These are phyloP conservation scores for Remorina albescens DNA, from an alignment of 2,797 vertebrate species.

Conservation along the genomic window DNA sequence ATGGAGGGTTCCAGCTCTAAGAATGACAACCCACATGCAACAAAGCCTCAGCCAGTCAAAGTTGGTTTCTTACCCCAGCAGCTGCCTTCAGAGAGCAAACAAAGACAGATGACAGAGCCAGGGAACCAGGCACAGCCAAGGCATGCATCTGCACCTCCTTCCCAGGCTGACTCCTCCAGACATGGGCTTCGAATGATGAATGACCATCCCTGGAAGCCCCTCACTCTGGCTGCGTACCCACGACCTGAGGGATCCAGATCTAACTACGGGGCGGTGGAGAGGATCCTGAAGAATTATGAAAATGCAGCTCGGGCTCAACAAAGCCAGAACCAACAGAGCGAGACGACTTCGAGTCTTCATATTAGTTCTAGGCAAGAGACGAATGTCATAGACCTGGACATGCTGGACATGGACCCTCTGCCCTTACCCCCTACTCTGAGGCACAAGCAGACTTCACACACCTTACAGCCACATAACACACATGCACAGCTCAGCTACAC, in stretches of 20 bases:
- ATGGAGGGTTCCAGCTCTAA: slow-evolving; percentile 47
- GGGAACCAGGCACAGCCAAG: slow-evolving; percentile 52
- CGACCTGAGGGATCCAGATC: slow-evolving; percentile 93
- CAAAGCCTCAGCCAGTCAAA: slow-evolving; percentile 60
- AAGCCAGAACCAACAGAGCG: slow-evolving; percentile 64
- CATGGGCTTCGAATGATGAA: slow-evolving; percentile 80
- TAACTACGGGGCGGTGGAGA: slow-evolving; percentile 95
- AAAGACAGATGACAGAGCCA: slow-evolving; percentile 53
- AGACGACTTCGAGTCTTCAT: slow-evolving; percentile 46
- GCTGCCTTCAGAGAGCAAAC: slow-evolving; percentile 60
- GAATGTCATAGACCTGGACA: slow-evolving; percentile 83
- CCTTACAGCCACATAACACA: slow-evolving; percentile 45
- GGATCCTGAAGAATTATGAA: slow-evolving; percentile 94
- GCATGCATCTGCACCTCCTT: slow-evolving; percentile 54
- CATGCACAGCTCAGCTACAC: slow-evolving; percentile 65
- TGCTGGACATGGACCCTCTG: slow-evolving; percentile 84
- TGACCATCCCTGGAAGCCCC: slow-evolving; percentile 92
- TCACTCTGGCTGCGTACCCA: slow-evolving; percentile 92
- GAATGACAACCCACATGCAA: slow-evolving; percentile 61
- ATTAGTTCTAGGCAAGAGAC: slow-evolving; percentile 77
- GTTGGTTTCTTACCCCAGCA: slow-evolving; percentile 57
- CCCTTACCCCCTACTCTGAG: slow-evolving; percentile 57
- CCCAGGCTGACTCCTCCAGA: slow-evolving; percentile 68
- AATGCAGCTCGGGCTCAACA: slow-evolving; percentile 79
- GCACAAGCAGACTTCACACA: slow-evolving; percentile 52